Evolutionary conservation across 1,140 invertebrate species (phyloP), one percentile per base, ranked within the genome.

Genomic region (Eubasilissa regina): DNA sequence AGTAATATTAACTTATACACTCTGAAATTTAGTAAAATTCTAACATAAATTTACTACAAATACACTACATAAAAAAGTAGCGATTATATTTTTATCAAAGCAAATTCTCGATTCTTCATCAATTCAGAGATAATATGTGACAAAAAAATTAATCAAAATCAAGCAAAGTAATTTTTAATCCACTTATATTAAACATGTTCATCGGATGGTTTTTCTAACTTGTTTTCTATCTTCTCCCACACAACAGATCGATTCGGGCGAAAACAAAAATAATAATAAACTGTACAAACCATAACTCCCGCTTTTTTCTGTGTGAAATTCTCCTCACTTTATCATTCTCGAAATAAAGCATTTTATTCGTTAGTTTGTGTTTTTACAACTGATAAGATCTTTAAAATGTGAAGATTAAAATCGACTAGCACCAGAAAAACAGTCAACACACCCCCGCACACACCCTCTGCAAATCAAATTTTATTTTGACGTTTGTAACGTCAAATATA

Each of bases 241-340:
- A 64, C 35, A 64, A 64, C 60, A 64, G 60, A 35, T 64, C 60
- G 60, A 64, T 64, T 64, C 13, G 19, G 9, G 55, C 55, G 19
- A 64, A 13, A 64, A 64, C 21, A 64, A 47, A 47, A 68, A 68
- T 68, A 68, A 68, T 47, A 45, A 68, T 62, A 62, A 35, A 68
- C 13, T n/a, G 44, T 17, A 68, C 64, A 68, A 47, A 68, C 64
- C 64, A 68, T 68, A 68, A 68, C 64, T 68, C 64, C 64, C 44
- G 60, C 44, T n/a, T 68, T 45, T 45, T 68, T 68, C 44, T 13
- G 43, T 68, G 15, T 68, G 15, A 47, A 68, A 15, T 68, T n/a
- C 44, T 47, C 25, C 1, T 35, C 25, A 35, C 25, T 35, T 35
- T 35, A 35, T 35, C 25, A 6, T 35, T 35, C 25, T 35, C 25